Evolutionary conservation across 2,797 vertebrate species (phyloP).

Genomic region (Crocodylus rhombifer): DNA sequence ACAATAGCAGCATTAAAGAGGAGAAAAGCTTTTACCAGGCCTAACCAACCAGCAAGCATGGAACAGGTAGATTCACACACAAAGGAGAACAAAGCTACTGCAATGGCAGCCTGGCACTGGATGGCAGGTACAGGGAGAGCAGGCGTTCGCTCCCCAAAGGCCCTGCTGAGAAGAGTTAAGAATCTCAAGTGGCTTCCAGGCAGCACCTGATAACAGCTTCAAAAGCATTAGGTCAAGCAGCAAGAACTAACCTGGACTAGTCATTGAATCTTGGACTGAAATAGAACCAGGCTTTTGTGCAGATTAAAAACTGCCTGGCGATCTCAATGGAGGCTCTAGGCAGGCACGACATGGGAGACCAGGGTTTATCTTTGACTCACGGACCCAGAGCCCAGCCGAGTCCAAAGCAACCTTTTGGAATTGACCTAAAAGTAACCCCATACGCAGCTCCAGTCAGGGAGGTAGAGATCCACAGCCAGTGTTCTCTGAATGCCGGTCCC

Average conservation of each 20-base stretch:
- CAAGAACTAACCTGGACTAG: neutral
- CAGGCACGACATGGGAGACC: no score
- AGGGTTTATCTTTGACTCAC: neutral
- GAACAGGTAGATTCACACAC: neutral
- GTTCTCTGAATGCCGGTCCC: no score
- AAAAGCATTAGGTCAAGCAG: neutral
- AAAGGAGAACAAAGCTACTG: no score
- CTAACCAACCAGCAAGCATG: neutral
- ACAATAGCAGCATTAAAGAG: neutral
- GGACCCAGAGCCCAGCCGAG: rapidly evolving
- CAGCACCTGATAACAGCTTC: neutral
- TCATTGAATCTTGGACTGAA: neutral
- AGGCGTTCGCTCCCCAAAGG: neutral
- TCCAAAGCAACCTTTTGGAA: neutral
- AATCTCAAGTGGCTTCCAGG: neutral
- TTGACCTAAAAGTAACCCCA: neutral
- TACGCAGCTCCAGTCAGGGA: neutral
- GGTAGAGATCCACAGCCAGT: neutral
- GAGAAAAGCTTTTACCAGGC: neutral
- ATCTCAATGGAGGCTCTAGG: neutral
- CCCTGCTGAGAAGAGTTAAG: neutral
- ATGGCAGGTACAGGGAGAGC: neutral
- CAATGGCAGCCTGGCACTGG: neutral
- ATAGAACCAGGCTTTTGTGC: neutral
- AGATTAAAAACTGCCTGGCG: neutral